These are phyloP conservation scores for Eublepharis macularius DNA, from an alignment of 2,113 vertebrate genomes.

Conservation along the genomic window DNA sequence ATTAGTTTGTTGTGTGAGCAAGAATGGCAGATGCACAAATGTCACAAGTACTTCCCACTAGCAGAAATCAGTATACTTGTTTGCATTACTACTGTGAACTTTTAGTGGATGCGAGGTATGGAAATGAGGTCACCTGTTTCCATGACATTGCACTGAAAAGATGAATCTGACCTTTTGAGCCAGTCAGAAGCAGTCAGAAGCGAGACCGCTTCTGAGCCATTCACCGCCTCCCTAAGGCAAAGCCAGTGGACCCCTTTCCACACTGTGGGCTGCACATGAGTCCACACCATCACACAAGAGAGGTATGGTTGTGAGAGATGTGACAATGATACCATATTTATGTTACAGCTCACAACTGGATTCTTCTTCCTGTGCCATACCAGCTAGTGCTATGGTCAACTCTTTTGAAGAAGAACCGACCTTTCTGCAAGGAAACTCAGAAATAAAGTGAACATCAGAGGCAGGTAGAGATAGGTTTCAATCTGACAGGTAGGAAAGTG, in stretches of 20 bases:
- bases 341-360: neutral
- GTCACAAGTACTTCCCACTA: neutral
- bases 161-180: neutral
- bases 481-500: neutral
- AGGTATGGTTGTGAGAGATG: neutral
- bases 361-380: neutral
- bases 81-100: neutral
- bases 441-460: neutral
- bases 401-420: neutral
- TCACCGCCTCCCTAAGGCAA: neutral
- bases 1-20: neutral
- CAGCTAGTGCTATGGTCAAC: neutral
- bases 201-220: neutral
- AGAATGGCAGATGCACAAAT: too few relatives aligned
- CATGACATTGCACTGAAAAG: neutral
- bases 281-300: neutral
- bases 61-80: neutral
- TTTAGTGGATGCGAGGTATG: neutral
- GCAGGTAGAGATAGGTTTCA: neutral
- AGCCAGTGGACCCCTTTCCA: too few relatives aligned
- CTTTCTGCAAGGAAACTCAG: neutral
- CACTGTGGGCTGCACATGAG: neutral
- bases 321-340: neutral
- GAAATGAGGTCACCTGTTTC: neutral
- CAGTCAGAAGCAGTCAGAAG: neutral